Conservation (phyloP, 53 echinoderm and acorn worm species). For the Crossaster papposus region DNA sequence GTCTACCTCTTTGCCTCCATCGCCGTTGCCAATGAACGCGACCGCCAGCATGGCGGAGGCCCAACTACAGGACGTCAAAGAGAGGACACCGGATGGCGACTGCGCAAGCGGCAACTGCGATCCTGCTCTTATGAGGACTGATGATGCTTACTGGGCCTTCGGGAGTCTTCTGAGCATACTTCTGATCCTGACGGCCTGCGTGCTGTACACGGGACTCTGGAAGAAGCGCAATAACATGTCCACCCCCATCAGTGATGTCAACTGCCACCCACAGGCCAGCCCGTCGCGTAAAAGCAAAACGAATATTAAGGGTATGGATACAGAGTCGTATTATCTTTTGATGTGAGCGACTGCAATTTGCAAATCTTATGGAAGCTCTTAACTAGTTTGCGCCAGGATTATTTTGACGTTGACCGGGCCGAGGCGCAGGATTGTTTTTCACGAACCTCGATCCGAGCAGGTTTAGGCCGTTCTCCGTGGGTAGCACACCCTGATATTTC, state of each 20-base stretch:
- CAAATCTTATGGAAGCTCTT: no score
- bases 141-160: constrained; percentile 79
- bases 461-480: no score
- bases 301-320: constrained; percentile 49
- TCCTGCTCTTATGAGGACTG: neutral
- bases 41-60: neutral
- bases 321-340: neutral
- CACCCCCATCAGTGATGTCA: constrained; percentile 45
- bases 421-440: no score
- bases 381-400: no score
- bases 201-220: constrained; percentile 90
- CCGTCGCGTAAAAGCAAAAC: constrained; percentile 42
- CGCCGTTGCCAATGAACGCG: neutral
- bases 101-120: neutral
- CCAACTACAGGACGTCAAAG: constrained; percentile 17
- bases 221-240: constrained; percentile 78
- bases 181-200: constrained; percentile 71
- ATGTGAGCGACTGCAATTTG: no score
- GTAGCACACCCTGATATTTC: no score
- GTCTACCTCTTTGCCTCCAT: neutral
- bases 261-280: constrained; percentile 34
- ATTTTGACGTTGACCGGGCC: no score
- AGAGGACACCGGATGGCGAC: constrained; percentile 36
- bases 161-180: constrained; percentile 73
- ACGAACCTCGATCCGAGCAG: no score